Evolutionary conservation across 2,797 vertebrate genomes (phyloP), one percentile per base, ranked within the genome.

Genomic region (Emys orbicularis): DNA sequence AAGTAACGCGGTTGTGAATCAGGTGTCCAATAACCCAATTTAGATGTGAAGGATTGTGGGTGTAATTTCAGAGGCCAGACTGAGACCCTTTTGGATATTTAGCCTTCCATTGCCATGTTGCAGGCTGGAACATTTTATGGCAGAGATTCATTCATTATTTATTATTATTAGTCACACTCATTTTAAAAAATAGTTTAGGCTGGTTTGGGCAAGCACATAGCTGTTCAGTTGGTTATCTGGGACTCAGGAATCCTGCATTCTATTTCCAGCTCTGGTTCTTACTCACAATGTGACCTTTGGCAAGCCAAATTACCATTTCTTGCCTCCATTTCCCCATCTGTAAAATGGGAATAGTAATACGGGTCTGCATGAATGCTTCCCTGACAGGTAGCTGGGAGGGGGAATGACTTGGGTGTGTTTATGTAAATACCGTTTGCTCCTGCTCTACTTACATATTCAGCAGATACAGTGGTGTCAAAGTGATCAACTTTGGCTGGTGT

Each of bases 101-200:
- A 81, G 49, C 53, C 44, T 88, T 44, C 27, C 50, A 80, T 50
- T 9, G 52, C 50, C 29, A 34, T 74, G 59, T 83, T 88, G 57
- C 77, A 88, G 85, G 82, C 15, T 81, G 84, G 61, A 86, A 27
- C 19, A 5, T 15, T 88, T 34, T 31, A 76, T 88, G 61, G 61
- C 79, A 91, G 82, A 29, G 34, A 68, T 37, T 82, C 81, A 79
- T 83, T 47, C 34, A 88, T n/a, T 41, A 85, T 81, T 79, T 90
- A 85, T 81, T 84, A 49, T 49, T 49, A 31, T 15, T 76, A 27
- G 6, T 76, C 41, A 41, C 25, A 47, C 34, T 76, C 23, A 76
- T 76, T 76, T 76, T 9, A 16, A 29, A 29, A 25, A 44, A 68
- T 68, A 68, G 37, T 68, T 68, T 81, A 87, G 77, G 23, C 80